Conservation (phyloP, 1,140 invertebrate species). For the Delia radicum region DNA sequence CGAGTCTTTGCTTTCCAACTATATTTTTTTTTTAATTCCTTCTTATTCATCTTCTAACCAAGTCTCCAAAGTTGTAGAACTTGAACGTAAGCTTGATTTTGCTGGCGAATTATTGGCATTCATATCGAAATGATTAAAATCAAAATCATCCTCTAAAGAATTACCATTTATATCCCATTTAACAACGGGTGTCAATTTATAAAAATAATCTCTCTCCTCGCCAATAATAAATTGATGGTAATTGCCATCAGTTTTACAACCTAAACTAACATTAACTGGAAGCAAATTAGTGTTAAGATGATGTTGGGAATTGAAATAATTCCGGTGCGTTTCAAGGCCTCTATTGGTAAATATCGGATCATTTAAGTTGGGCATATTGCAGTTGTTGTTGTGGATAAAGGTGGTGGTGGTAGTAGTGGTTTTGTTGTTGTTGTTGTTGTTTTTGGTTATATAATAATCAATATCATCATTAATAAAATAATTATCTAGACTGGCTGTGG, state of each 20-base stretch:
- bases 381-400: background rate
- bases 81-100: constrained; percentile 49
- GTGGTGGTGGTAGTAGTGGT: no score
- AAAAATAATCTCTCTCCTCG: constrained; percentile 19
- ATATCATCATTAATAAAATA: background rate
- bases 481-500: constrained; percentile 44
- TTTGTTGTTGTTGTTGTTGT: constrained; percentile 27
- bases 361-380: background rate
- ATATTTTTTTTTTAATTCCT: background rate
- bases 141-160: constrained; percentile 44
- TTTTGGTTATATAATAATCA: background rate
- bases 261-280: constrained; percentile 43
- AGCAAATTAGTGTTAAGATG: constrained; percentile 20
- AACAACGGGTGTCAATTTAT: constrained; percentile 38
- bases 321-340: background rate
- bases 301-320: background rate
- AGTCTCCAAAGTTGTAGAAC: constrained; percentile 51
- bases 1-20: background rate
- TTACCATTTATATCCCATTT: constrained; percentile 54
- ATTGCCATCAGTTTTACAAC: constrained; percentile 44
- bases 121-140: constrained; percentile 1
- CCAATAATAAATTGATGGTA: constrained; percentile 40
- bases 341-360: background rate
- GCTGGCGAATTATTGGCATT: constrained; percentile 34
- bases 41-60: constrained; percentile 45